Evolutionary conservation across 1,140 invertebrate genomes (phyloP).

Genomic region (Papilio polyxenes): DNA sequence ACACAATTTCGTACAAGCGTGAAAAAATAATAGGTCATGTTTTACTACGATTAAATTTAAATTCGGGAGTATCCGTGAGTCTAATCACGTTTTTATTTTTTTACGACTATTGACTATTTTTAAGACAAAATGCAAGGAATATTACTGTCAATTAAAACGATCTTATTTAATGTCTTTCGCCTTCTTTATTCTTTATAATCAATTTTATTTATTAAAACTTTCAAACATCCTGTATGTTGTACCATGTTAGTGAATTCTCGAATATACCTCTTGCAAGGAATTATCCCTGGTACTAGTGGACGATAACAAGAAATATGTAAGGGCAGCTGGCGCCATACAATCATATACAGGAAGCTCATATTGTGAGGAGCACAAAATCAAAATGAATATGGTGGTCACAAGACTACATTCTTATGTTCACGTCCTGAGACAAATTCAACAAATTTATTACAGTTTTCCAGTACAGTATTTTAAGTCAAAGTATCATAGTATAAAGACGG

Average conservation of each 20-base stretch:
- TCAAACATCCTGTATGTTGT: not conserved
- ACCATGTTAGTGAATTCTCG: conserved; percentile 56
- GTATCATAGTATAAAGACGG: not conserved
- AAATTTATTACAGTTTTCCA: too few relatives aligned
- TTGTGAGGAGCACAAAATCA: conserved; percentile 33
- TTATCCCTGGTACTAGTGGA: conserved; percentile 62
- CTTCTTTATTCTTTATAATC: too few relatives aligned
- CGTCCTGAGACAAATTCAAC: not conserved
- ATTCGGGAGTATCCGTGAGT: too few relatives aligned
- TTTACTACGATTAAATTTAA: too few relatives aligned
- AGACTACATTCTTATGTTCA: not conserved
- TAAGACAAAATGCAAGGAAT: too few relatives aligned
- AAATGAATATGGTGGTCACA: not conserved
- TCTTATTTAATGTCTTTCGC: not conserved
- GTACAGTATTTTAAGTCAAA: not conserved
- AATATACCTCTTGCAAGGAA: conserved; percentile 57
- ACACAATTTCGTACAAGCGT: too few relatives aligned
- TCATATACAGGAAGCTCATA: conserved; percentile 43
- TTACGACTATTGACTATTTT: too few relatives aligned
- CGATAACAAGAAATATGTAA: conserved; percentile 64
- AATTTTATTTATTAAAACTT: conserved; percentile 10
- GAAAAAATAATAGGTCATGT: too few relatives aligned
- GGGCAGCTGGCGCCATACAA: conserved; percentile 48
- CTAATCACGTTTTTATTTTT: too few relatives aligned
- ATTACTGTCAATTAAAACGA: too few relatives aligned